Evolutionary conservation across 2,888 invertebrate genomes (phyloP), one percentile per base, ranked within the genome.

Genomic region (Caenorhabditis sp.): DNA sequence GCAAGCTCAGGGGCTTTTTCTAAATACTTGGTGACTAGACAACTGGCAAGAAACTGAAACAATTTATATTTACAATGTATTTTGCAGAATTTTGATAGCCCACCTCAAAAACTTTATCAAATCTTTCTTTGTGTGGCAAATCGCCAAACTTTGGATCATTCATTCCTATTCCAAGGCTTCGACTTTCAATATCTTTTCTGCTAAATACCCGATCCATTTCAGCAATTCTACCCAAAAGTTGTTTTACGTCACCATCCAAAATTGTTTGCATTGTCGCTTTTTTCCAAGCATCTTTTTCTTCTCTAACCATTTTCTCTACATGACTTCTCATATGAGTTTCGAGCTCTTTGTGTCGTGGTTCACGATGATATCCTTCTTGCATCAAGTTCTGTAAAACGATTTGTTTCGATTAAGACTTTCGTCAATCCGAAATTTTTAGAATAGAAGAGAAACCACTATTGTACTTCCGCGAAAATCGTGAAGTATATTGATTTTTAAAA

Each of bases 191-290:
- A 19, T 53, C 51, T 14, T 36, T 58, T n/a, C 43, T 51, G 14
- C 26, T 24, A 1, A 70, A n/a, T 6, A 3, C 26, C n/a, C 72
- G 63, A 27, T 72, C 67, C n/a, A 66, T 64, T 23, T 71, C 71
- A 1, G 62, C 60, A 23, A 71, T 49, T 26, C 66, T 55, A 8
- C 57, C 36, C 5, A 71, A 23, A n/a, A 71, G n/a, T 6, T 57
- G 14, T 0, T 51, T 50, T 12, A 66, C 24, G n/a, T 72, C 61
- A 1, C 23, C 26, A 17, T 58, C 51, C 1, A 55, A 6, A 1
- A 67, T 3, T 4, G 31, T 19, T 1, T 14, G 24, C 27, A 71
- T 21, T 1, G 26, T 36, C 1, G 23, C 1, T 23, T 31, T 55
- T 3, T 53, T 17, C 31, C 50, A 71, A 1, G 37, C 19, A 5